Conservation (phyloP, 2,113 vertebrate genomes). For the Myrmecobius fasciatus region DNA sequence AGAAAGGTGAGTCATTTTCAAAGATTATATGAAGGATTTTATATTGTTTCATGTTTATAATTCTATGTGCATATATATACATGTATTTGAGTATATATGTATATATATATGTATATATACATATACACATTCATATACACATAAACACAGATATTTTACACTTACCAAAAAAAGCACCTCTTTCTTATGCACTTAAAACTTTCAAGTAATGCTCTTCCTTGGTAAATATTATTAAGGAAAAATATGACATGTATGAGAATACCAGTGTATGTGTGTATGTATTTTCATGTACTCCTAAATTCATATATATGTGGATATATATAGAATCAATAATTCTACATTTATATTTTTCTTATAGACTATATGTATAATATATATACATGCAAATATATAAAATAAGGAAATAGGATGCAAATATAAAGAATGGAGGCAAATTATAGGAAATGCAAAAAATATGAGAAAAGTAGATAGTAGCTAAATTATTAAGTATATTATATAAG, state of each 20-base stretch:
- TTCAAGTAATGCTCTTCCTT: background rate
- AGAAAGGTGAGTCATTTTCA: constrained; percentile 90
- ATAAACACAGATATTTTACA: background rate
- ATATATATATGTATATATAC: too few species aligned
- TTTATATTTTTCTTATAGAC: too few species aligned
- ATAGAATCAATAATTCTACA: too few species aligned
- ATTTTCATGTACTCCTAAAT: background rate
- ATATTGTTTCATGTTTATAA: background rate
- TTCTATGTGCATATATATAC: background rate
- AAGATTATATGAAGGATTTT: background rate
- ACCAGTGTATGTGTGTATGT: accelerated
- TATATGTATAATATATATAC: background rate
- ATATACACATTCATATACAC: too few species aligned
- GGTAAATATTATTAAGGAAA: background rate
- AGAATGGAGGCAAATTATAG: background rate
- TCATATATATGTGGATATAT: background rate
- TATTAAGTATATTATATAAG: background rate
- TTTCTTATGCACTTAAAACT: background rate
- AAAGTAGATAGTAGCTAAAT: background rate
- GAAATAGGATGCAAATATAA: background rate
- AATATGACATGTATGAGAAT: background rate
- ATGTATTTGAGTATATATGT: too few species aligned
- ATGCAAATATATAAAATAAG: background rate
- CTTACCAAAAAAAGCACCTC: background rate
- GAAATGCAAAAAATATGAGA: background rate